Base-by-base conservation (phyloP, 1,140 invertebrate species). In the Drosophila repleta region DNA sequence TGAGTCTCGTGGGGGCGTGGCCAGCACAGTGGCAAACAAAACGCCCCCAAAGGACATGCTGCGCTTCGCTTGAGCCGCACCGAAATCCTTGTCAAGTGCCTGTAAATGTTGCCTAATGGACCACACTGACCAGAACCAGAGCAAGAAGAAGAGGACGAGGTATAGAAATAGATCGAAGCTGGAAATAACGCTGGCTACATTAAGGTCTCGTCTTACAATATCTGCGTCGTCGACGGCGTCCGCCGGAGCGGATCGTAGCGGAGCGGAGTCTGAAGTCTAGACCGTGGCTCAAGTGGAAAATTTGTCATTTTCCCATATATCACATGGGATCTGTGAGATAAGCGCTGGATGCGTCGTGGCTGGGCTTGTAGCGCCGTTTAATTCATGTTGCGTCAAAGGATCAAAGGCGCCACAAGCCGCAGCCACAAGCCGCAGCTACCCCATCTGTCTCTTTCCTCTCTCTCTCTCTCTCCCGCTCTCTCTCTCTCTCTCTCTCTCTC, bases 311-410 rank as follows among this genome's bases (percentile, higher is more conserved):
- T 76, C 67, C 83, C 79, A 88, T 88, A 88, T 89, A 89, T 88
- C 84, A 88, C 74, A 49, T 58, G 43, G 62, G 55, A 68, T 65
- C 64, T 64, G 29, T 17, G 21, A 66, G 79, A 83, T 79, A 83
- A 85, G 78, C 55, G 60, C 17, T 57, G 35, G 39, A 58, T 66
- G 73, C 48, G 64, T 74, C n/a, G 63, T 39, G 8, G 60, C 61
- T 51, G 24, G 58, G 41, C 51, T 67, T 61, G 76, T 71, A 88
- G 79, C 83, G 83, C 83, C 83, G 73, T 88, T 88, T 88, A 88
- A 88, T 88, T 88, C 84, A 88, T 88, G 83, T 79, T 79, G 75
- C 83, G 83, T 88, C 73, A 88, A 76, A 79, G 83, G 83, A 88
- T 88, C 83, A 88, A 88, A 88, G 83, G 56, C 74, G 58, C 56